A percentile compares a stretch with the other conserved stretches of the same genome.
Conservation (phyloP, 2,113 vertebrate genomes). For the Vidua chalybeata region DNA sequence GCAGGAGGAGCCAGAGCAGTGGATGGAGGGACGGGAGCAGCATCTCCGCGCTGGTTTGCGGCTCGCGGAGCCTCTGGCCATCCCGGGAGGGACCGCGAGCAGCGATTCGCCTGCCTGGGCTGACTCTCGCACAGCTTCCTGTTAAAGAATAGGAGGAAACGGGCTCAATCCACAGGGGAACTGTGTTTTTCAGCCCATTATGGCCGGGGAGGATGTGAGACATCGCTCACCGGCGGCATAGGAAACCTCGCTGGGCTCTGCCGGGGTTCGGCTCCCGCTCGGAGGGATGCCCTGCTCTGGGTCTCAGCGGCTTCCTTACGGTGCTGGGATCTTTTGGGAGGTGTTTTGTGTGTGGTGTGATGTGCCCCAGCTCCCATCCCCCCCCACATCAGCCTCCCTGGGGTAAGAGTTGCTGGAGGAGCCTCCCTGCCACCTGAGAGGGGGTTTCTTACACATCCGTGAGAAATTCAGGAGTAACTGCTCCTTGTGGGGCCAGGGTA, state of each 20-base stretch:
- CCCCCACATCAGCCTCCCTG: neutral
- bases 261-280: neutral
- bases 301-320: neutral
- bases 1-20: conserved; percentile 42
- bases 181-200: conserved; percentile 57
- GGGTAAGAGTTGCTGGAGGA: neutral
- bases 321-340: neutral
- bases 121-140: conserved; percentile 78
- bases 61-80: conserved; percentile 59
- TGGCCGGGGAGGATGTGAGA: conserved; percentile 69
- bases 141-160: conserved; percentile 89
- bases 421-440: neutral
- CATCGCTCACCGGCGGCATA: conserved; percentile 33
- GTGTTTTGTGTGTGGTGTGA: neutral
- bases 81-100: conserved; percentile 47
- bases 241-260: conserved; percentile 4
- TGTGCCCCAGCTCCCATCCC: accelerated
- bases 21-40: neutral
- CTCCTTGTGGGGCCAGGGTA: neutral
- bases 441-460: neutral
- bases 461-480: neutral
- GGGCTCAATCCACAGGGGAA: conserved; percentile 75
- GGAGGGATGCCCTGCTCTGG: neutral
- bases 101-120: conserved; percentile 43
- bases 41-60: conserved; percentile 42